Evolutionary conservation across 2,888 invertebrate genomes (phyloP).

Genomic region (Ormyrus pomaceus): DNA sequence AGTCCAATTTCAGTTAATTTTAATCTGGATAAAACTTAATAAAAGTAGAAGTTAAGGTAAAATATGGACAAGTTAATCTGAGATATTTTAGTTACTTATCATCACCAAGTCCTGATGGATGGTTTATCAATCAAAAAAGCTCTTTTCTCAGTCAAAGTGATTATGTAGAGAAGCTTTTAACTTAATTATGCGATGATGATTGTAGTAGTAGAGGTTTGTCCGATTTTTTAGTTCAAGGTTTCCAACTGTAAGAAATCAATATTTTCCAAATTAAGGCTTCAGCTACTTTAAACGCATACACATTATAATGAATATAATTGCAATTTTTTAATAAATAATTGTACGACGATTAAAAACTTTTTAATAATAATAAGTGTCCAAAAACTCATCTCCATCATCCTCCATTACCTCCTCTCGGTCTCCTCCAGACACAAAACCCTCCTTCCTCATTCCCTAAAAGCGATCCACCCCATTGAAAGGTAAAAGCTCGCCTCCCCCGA

Average conservation of each 20-base stretch:
- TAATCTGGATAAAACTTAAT: neutral
- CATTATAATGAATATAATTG: too few species aligned
- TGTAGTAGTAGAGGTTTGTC: neutral
- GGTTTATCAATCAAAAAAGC: neutral
- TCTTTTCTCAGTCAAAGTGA: neutral
- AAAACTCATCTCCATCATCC: too few species aligned
- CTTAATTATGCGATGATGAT: neutral
- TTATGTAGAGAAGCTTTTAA: conserved; percentile 24
- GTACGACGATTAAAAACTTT: too few species aligned
- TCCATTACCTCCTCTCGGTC: too few species aligned
- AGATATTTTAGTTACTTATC: neutral
- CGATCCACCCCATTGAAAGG: too few species aligned
- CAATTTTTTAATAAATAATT: too few species aligned
- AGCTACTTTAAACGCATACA: too few species aligned
- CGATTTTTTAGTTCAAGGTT: conserved; percentile 22
- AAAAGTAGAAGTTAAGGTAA: neutral
- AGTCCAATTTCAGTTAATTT: too few species aligned
- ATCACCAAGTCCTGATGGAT: neutral
- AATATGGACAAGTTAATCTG: neutral
- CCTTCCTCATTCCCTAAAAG: too few species aligned
- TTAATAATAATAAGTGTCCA: too few species aligned
- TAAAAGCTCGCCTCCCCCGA: too few species aligned
- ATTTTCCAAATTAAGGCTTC: too few species aligned
- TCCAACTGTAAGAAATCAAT: neutral
- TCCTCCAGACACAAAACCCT: neutral